phyloP scores from a whole-genome alignment of 2,113 vertebrate genomes.

The Fulica atra region DNA sequence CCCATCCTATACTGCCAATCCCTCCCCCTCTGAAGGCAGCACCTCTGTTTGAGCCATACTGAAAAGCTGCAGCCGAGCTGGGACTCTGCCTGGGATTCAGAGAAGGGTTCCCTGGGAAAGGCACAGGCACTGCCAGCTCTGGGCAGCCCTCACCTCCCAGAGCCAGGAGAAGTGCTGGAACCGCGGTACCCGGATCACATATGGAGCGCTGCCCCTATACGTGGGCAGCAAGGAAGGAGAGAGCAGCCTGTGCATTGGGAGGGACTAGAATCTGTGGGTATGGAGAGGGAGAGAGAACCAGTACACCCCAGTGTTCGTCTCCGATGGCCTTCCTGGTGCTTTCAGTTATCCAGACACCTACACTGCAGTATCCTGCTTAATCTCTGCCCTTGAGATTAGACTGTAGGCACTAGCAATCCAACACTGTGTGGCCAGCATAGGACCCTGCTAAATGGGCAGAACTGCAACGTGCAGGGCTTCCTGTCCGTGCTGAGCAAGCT shows the following conservation, averaged over 20 bases:
- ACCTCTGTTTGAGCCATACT: background rate
- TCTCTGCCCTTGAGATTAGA: background rate
- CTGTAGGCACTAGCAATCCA: background rate
- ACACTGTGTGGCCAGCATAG: background rate
- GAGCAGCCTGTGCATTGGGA: background rate
- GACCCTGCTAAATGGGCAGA: background rate
- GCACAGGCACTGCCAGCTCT: background rate
- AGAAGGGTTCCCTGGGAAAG: background rate
- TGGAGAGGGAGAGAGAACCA: background rate
- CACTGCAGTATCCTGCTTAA: background rate
- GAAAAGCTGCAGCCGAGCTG: background rate
- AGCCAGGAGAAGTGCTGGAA: background rate
- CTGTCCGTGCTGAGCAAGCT: background rate
- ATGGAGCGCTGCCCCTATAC: background rate
- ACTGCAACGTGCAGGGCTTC: conserved; percentile 1
- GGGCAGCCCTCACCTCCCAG: background rate
- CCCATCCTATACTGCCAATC: background rate
- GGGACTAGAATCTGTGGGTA: background rate
- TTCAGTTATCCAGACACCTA: background rate
- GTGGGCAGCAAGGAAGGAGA: background rate
- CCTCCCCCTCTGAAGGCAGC: background rate
- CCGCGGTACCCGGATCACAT: rapidly evolving
- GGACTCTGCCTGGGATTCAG: background rate
- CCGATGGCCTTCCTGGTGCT: background rate
- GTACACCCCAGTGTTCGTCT: background rate